Evolutionary conservation across 2,113 vertebrate genomes (phyloP).

Genomic region (Mohoua ochrocephala): DNA sequence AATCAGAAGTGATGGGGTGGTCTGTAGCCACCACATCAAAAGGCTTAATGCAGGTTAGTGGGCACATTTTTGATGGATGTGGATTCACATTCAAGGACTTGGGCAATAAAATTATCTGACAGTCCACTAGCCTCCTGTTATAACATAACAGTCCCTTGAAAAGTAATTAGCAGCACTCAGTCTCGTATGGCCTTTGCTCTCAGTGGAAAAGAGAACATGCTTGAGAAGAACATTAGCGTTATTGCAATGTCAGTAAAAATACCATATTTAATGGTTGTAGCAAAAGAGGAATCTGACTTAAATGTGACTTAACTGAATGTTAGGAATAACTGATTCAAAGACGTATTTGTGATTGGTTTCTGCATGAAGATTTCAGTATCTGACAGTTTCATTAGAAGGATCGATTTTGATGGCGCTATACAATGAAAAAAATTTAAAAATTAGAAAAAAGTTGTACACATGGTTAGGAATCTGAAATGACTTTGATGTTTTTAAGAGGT

Average conservation of each 20-base stretch:
- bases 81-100: background rate
- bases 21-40: background rate
- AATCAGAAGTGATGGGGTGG: background rate
- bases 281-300: background rate
- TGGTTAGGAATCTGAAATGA: background rate
- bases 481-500: background rate
- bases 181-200: rapidly evolving
- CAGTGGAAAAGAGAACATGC: background rate
- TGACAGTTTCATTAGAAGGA: background rate
- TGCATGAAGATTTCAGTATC: background rate
- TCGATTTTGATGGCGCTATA: background rate
- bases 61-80: background rate
- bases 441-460: background rate
- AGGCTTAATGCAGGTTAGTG: background rate
- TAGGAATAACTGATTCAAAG: background rate
- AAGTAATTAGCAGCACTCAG: background rate
- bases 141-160: background rate
- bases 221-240: background rate
- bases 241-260: background rate
- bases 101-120: background rate
- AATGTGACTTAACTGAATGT: background rate
- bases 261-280: background rate
- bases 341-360: background rate
- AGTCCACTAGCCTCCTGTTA: background rate
- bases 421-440: background rate